Evolutionary conservation across 2,797 vertebrate species (phyloP), one percentile per base, ranked within the genome.

Genomic region (Typhlichthys subterraneus): DNA sequence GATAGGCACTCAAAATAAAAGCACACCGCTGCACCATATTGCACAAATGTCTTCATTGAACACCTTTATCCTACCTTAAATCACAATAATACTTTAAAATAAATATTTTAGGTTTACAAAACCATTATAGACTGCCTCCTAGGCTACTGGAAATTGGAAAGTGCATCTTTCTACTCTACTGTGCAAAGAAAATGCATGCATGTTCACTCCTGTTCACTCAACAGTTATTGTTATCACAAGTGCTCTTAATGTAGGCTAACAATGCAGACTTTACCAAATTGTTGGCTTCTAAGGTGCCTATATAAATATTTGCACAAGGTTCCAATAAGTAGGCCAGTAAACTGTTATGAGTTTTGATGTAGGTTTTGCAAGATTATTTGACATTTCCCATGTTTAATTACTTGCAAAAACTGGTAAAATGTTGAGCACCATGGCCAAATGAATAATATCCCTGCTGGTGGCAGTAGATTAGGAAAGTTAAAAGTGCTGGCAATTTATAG

Each of bases 1-100:
- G 12, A 48, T 13, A n/a, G 76, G 78, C 80, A 83, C 70, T 72
- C 57, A 77, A 77, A 77, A 59, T 5, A 45, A 38, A 57, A 63
- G 45, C 17, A 14, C 47, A 72, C 29, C 11, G 60, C 52, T 49
- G 19, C 63, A 14, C 38, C 38, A 59, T 57, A 61, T 66, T 80
- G 66, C 70, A 77, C 70, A 51, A 64, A 4, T 19, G 2, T 45
- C 9, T 60, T 60, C 13, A 59, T 38, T 5, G 7, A 31, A 47
- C 50, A 15, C 8, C 38, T 46, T 15, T 5, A 23, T 38, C 17
- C 14, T 14, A 38, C 45, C 5, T 17, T 59, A 23, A 23, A 23
- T 23, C 13, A 47, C 48, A n/a, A 8, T 63, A 45, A 47, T 56
- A 7, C 7, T 14, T 49, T 38, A 62, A 19, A 17, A 19, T 19